A percentile compares a stretch with the other conserved stretches of the same genome.
Evolutionary conservation across 1,140 invertebrate species (phyloP).

Genomic region (Macrocentrus cingulum): DNA sequence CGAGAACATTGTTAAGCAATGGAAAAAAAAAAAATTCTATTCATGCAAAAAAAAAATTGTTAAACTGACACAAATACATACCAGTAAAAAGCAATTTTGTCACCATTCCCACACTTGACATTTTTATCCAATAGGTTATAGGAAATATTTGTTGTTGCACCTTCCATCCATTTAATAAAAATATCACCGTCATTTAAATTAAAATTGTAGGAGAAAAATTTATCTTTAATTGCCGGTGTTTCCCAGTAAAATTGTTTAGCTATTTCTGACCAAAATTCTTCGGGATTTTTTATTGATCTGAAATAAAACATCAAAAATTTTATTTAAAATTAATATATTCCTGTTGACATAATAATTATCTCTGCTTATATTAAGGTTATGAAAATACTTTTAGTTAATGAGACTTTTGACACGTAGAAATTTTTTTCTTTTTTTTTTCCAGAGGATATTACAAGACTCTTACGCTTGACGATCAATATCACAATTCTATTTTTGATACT

Average conservation of each 20-base stretch:
- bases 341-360: no score
- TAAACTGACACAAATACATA: slow-evolving; percentile 59
- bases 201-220: slow-evolving; percentile 91
- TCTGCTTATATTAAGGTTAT: no score
- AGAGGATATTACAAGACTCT: slow-evolving; percentile 2
- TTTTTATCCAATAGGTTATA: slow-evolving; percentile 94
- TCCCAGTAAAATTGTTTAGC: slow-evolving; percentile 91
- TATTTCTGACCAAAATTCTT: slow-evolving; percentile 87
- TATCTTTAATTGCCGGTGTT: slow-evolving; percentile 67
- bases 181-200: slow-evolving; percentile 86
- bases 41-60: background rate
- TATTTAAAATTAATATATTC: no score
- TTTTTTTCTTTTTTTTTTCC: slow-evolving; percentile 1
- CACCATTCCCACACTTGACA: slow-evolving; percentile 81
- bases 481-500: slow-evolving; percentile 33
- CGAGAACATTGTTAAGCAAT: no score
- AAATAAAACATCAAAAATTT: no score
- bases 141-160: slow-evolving; percentile 91
- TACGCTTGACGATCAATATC: slow-evolving; percentile 31
- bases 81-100: slow-evolving; percentile 94
- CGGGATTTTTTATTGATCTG: slow-evolving; percentile 81
- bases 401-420: no score
- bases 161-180: slow-evolving; percentile 92
- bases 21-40: no score
- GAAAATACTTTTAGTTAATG: no score